Evolutionary conservation across 2,888 invertebrate species (phyloP).

Genomic region (Xanthorhoe designata): DNA sequence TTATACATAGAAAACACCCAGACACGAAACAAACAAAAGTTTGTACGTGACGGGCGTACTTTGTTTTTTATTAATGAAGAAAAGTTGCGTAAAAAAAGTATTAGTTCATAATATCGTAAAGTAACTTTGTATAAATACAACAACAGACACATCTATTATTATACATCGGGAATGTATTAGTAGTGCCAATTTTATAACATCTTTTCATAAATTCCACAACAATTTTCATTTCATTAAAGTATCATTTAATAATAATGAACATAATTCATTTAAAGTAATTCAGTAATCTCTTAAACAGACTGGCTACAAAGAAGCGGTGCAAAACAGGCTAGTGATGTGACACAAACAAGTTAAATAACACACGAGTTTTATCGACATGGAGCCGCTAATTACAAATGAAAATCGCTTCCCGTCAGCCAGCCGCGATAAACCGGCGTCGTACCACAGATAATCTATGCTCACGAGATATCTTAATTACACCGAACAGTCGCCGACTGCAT

Average conservation of each 20-base stretch:
- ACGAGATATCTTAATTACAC: constrained; percentile 70
- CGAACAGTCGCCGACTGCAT: constrained; percentile 47
- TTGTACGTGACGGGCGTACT: too few relatives aligned
- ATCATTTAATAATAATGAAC: too few relatives aligned
- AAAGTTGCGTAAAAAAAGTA: too few relatives aligned
- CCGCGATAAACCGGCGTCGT: constrained; percentile 46
- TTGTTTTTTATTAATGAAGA: too few relatives aligned
- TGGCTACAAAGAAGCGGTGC: constrained; percentile 2
- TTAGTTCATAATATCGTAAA: too few relatives aligned
- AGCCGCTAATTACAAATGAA: constrained; percentile 71
- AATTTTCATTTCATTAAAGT: not conserved
- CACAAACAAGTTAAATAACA: constrained; percentile 49
- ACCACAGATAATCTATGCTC: constrained; percentile 61
- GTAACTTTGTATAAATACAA: too few relatives aligned
- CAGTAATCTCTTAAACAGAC: not conserved
- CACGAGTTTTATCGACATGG: constrained; percentile 52
- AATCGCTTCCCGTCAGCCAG: constrained; percentile 65
- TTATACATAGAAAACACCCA: too few relatives aligned
- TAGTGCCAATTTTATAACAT: too few relatives aligned
- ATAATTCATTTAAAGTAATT: not conserved
- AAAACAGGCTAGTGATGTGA: constrained; percentile 30
- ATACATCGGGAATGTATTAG: too few relatives aligned
- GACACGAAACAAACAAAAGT: not conserved
- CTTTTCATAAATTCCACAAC: not conserved
- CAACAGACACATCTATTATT: too few relatives aligned